Evolutionary conservation across 2,113 vertebrate genomes (phyloP), one percentile per base, ranked within the genome.

Genomic region (Laterallus jamaicensis): DNA sequence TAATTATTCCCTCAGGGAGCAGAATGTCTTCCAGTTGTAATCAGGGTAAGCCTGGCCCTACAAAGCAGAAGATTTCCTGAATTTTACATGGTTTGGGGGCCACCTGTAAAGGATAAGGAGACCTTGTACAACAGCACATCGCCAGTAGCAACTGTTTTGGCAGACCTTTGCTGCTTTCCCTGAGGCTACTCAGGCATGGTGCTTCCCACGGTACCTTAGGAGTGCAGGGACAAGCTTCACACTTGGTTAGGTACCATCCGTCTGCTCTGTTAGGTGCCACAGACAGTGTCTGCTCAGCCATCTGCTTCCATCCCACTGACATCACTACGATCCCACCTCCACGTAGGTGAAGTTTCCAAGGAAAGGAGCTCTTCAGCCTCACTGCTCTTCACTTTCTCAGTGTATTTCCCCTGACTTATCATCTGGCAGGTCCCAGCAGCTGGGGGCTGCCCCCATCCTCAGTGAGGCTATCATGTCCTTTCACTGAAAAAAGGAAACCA

Each of bases 1-100:
- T 94, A 86, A 84, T 92, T 90, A 91, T 93, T 94, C 78, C 83
- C 84, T 85, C 63, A 35, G 62, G 93, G 80, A 97, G 67, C 17
- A 92, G 77, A 82, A 91, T 92, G 87, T 92, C 73, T 82, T 88
- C 74, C 77, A 91, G 44, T 47, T 3, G 2, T 80, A 79, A 85
- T 76, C 76, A 73, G 3, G 10, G 2, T n/a, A 84, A 86, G 39
- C 24, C 70, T 87, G 81, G n/a, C 25, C 15, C 55, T 78, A 89
- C 69, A 62, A 73, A 84, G 74, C 20, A 55, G 79, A 59, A 74
- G 86, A 54, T 87, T 90, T 91, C 50, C 80, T 89, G 74, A 74
- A 35, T 81, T 82, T 58, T 80, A 52, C 35, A 6, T 0, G 2
- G 25, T 58, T 76, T 79, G 40, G 20, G 15, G 37, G 81, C 58